Evolutionary conservation across 37 sponge, comb jelly and placozoan genomes (phyloP), one percentile per base, ranked within the genome.

Genomic region (Beroe forskalii): DNA sequence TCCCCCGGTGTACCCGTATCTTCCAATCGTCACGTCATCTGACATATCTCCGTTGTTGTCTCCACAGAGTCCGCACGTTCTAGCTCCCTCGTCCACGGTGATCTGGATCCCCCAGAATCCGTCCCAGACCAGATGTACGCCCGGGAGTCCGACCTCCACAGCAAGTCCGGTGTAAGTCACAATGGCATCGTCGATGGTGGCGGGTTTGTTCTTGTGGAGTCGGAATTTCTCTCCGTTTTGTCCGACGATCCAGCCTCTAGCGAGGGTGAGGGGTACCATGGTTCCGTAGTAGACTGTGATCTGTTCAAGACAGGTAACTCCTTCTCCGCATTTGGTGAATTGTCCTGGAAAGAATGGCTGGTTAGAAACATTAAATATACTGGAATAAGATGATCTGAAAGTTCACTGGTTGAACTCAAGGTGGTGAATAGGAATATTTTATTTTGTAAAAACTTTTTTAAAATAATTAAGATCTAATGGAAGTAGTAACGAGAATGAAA

Each of bases 81-180:
- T 27, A 20, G 22, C 76, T 22, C 22, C 40, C 6, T 17, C 22
- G 40, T 8, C 3, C 22, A 36, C 76, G 22, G 40, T 36, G 6
- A 72, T 72, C 40, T 72, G 76, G 40, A 72, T 36, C 20, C 76
- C 76, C 76, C 76, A 72, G 76, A 72, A 72, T 22, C 76, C 76
- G 22, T 72, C 76, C 19, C 20, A 72, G 22, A 37, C 22, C 37
- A 72, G 6, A 37, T 4, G 3, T 4, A 72, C 40, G 8, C 76
- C 76, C 6, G 37, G 76, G 40, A 37, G 28, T 4, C 22, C 40
- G 12, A 72, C 40, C 38, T 32, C 22, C 3, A 72, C 40, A 14
- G 37, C 8, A 1, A 72, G 27, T 22, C 76, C 76, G 38, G 76
- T 72, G 76, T 72, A 72, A 8, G 1, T 22, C 38, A 72, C 76